These are phyloP conservation scores for Bujurquina vittata DNA, from an alignment of 2,113 vertebrate genomes.

Conservation along the genomic window DNA sequence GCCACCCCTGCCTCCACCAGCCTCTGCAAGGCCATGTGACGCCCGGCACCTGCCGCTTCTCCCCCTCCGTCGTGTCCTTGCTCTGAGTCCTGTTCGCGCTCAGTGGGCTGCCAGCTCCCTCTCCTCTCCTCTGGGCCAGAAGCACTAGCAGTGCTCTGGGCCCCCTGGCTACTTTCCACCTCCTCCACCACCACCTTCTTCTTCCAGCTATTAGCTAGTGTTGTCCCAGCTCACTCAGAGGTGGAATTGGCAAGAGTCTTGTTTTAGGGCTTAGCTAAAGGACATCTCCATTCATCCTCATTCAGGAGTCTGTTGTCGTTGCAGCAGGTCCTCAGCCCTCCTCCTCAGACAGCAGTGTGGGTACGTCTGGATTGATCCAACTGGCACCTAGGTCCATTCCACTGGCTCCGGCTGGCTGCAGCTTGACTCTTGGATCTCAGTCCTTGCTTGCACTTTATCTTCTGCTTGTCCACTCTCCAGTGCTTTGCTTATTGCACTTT, in stretches of 20 bases:
- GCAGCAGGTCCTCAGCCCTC: constrained; percentile 85
- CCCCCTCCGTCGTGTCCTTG: constrained; percentile 55
- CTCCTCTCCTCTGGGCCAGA: constrained; percentile 50
- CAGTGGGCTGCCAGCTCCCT: constrained; percentile 34
- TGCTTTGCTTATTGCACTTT: constrained; percentile 19
- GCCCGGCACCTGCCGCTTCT: constrained; percentile 56
- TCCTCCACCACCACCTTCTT: constrained; percentile 34
- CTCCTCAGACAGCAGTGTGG: constrained; percentile 87
- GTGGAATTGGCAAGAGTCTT: constrained; percentile 29
- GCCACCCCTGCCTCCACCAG: constrained; percentile 92
- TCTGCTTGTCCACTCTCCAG: constrained; percentile 7
- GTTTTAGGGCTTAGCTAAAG: constrained; percentile 85
- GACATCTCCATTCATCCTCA: constrained; percentile 96
- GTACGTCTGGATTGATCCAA: constrained; percentile 77
- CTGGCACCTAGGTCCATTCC: constrained; percentile 85
- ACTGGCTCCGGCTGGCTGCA: constrained; percentile 69
- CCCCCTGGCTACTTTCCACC: constrained; percentile 55
- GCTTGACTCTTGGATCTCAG: constrained; percentile 50
- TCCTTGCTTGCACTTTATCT: constrained; percentile 8
- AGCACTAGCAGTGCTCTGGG: constrained; percentile 49
- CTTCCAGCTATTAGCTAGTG: constrained; percentile 50
- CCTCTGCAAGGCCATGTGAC: constrained; percentile 91
- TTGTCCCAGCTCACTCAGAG: constrained; percentile 39
- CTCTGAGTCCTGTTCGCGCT: constrained; percentile 50
- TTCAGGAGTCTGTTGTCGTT: constrained; percentile 60